phyloP scores from a whole-genome alignment of 1,140 invertebrate species.

The Drosophila kanapiae region DNA sequence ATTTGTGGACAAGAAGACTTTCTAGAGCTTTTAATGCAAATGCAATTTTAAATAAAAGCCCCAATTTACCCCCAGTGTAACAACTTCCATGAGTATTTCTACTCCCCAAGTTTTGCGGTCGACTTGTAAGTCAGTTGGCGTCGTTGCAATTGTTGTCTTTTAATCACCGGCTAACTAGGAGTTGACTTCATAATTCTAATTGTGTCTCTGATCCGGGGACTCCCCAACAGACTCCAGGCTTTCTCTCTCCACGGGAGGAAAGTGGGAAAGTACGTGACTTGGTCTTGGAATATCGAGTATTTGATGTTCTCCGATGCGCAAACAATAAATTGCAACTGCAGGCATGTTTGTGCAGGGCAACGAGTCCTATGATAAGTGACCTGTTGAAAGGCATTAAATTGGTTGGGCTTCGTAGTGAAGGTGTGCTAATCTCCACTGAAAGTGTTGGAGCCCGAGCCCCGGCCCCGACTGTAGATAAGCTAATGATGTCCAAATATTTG shows the following conservation, averaged over 20 bases:
- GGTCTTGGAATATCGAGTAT: slow-evolving; percentile 39
- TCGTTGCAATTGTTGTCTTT: slow-evolving; percentile 77
- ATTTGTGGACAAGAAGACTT: too few relatives aligned
- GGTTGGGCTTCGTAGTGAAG: slow-evolving; percentile 19
- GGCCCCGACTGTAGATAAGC: slow-evolving; percentile 29
- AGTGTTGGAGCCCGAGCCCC: slow-evolving; percentile 17
- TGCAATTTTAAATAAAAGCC: not conserved
- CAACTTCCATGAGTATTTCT: not conserved
- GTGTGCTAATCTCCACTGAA: slow-evolving; percentile 43
- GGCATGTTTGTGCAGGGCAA: slow-evolving; percentile 59
- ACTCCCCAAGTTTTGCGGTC: slow-evolving; percentile 49
- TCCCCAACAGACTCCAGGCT: not conserved
- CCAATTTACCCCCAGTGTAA: not conserved
- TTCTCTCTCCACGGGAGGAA: not conserved
- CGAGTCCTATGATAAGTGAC: slow-evolving; percentile 58
- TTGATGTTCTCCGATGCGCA: slow-evolving; percentile 48
- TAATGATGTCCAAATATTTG: slow-evolving; percentile 62
- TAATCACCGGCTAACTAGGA: slow-evolving; percentile 77
- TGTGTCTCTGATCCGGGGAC: slow-evolving; percentile 53
- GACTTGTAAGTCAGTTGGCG: slow-evolving; percentile 63
- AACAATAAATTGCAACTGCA: slow-evolving; percentile 78
- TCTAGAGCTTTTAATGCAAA: not conserved
- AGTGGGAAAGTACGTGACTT: slow-evolving; percentile 37
- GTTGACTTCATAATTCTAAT: slow-evolving; percentile 79
- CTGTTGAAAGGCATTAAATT: slow-evolving; percentile 63